Base-by-base conservation (phyloP, 2,797 vertebrate species). In the Trichosurus vulpecula region DNA sequence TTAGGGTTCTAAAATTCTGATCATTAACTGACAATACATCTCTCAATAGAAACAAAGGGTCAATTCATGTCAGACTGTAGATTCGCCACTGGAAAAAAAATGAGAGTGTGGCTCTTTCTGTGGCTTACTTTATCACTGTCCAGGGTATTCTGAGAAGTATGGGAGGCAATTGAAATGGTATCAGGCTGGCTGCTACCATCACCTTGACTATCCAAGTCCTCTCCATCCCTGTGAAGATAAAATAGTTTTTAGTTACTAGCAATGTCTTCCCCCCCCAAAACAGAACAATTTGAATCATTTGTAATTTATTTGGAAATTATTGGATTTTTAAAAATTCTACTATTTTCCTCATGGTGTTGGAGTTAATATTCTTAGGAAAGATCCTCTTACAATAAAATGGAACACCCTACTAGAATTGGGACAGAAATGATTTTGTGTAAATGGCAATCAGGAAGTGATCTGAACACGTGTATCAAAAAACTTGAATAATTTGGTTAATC, bases 161-260 rank as follows among this genome's bases (percentile, higher is more conserved):
- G 99, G 3, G 99, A 99, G 91, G 99, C 99, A 57, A 99, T 99
- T 29, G 99, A 99, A 98, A 99, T 99, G 3, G 99, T 99, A 97
- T 99, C 99, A 0, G 99, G 99, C 97, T 99, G 99, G 98, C 99
- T 99, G 98, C 99, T 99, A 96, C 99, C 99, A 2, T 99, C 99
- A 96, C 99, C 99, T 98, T 99, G 99, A 98, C 99, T 99, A 98
- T 99, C 99, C 97, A 99, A 98, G 93, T 99, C 99, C 97, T 99
- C 99, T 81, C 99, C 99, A 31, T 99, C 99, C 98, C 99, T 99
- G 98, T 25, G 96, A 97, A 96, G 25, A 90, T n/a, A 97, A 74
- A 97, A 94, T 92, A 81, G 25, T 53, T 47, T 58, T 94, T 35
- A 55, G 30, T 94, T 54, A 94, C 52, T 81, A 92, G 81, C 47